Conservation (phyloP, 1,140 invertebrate species). For the Pollicipes pollicipes region DNA sequence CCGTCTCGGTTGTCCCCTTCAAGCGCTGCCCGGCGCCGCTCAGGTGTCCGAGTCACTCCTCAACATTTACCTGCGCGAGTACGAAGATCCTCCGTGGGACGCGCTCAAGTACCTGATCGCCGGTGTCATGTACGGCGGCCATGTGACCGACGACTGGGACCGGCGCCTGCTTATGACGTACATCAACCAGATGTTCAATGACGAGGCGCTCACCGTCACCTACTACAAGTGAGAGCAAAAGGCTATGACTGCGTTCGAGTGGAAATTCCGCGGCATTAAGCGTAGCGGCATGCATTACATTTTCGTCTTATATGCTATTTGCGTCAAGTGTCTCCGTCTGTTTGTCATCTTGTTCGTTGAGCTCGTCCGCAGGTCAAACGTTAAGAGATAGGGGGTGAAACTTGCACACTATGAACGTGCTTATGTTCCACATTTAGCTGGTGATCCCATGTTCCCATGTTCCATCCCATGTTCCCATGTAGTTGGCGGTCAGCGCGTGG, state of each 20-base stretch:
- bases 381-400: too few relatives aligned
- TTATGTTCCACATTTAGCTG: too few relatives aligned
- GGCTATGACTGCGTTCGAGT: too few relatives aligned
- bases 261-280: background rate
- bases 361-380: too few relatives aligned
- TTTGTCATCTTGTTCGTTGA: too few relatives aligned
- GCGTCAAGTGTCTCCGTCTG: too few relatives aligned
- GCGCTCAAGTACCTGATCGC: slow-evolving; percentile 35
- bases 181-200: slow-evolving; percentile 57
- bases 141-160: slow-evolving; percentile 78
- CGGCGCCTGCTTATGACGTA: slow-evolving; percentile 65
- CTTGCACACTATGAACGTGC: slow-evolving; percentile 30
- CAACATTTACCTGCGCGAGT: background rate
- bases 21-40: too few relatives aligned
- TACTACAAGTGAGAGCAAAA: background rate
- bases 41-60: background rate
- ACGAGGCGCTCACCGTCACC: slow-evolving; percentile 26
- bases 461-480: too few relatives aligned
- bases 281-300: slow-evolving; percentile 24
- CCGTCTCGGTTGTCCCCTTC: too few relatives aligned
- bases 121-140: slow-evolving; percentile 56
- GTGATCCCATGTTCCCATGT: too few relatives aligned
- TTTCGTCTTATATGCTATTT: slow-evolving; percentile 31
- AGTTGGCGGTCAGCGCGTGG: too few relatives aligned
- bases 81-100: slow-evolving; percentile 23